phyloP scores from a whole-genome alignment of 2,797 vertebrate species.

The Chelonia mydas region DNA sequence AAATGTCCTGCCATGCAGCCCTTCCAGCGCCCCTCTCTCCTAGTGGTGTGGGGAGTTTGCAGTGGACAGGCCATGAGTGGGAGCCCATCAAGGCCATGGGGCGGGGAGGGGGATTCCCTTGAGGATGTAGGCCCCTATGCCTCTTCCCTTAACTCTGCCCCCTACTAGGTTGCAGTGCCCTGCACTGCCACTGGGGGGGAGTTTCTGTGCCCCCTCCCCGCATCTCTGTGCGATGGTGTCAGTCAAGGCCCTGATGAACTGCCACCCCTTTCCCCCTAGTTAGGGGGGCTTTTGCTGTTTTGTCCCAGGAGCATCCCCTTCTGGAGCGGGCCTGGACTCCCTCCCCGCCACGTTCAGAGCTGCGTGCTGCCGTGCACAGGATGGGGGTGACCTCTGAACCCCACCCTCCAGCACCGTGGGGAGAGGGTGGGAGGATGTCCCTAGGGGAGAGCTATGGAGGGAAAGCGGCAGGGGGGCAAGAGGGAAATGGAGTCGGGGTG shows the following conservation, averaged over 20 bases:
- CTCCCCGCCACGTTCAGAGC: neutral
- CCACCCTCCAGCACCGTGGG: neutral
- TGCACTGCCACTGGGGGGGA: no score
- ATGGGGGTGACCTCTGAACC: neutral
- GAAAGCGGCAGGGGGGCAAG: neutral
- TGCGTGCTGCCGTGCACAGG: neutral
- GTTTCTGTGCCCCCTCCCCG: neutral
- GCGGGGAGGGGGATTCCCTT: neutral
- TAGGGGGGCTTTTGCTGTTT: neutral
- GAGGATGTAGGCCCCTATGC: neutral
- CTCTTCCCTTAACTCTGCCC: neutral
- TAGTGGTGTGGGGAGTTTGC: neutral
- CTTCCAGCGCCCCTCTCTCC: neutral
- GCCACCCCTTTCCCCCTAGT: slow-evolving; percentile 63
- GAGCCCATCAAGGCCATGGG: neutral
- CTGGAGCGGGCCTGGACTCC: neutral
- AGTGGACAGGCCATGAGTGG: neutral
- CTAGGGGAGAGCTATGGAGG: neutral
- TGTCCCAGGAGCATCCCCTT: neutral
- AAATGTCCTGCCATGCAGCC: rapidly evolving
- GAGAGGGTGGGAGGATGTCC: neutral
- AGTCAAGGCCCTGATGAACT: neutral
- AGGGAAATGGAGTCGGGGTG: neutral
- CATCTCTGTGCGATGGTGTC: neutral
- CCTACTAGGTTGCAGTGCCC: neutral